Percentiles rank a stretch among this genome's conserved stretches.
Conservation (phyloP, 2,797 vertebrate genomes). For the Allobates femoralis region DNA sequence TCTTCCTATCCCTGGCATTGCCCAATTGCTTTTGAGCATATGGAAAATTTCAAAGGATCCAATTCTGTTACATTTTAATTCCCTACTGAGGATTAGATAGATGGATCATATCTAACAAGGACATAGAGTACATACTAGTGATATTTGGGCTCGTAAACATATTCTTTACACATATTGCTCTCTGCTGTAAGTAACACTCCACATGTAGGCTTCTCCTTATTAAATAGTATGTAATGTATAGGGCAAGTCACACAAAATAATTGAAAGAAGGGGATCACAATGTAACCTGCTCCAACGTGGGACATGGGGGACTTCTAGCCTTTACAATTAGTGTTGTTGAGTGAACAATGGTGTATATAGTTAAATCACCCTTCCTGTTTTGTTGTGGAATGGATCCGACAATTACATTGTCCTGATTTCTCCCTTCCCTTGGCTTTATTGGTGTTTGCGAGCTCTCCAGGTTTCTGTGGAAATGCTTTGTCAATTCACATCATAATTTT, state of each 20-base stretch:
- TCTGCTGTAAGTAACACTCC: background rate
- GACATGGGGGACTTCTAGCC: constrained; percentile 25
- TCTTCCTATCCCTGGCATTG: too few species aligned
- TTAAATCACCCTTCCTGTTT: constrained; percentile 38
- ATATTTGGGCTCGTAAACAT: background rate
- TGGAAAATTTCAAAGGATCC: background rate
- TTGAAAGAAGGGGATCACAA: background rate
- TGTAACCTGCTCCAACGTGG: background rate
- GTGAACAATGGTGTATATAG: constrained; percentile 26
- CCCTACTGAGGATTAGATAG: background rate
- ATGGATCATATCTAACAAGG: background rate
- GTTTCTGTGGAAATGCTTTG: constrained; percentile 54
- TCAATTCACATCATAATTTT: constrained; percentile 60
- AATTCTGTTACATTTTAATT: background rate
- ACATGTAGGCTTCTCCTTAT: background rate
- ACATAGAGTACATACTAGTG: background rate
- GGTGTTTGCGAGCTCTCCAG: constrained; percentile 40
- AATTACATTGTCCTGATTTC: constrained; percentile 47
- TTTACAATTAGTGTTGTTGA: constrained; percentile 36
- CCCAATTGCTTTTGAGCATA: too few species aligned
- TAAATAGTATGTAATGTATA: background rate
- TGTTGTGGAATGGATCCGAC: constrained; percentile 40
- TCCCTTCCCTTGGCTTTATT: constrained; percentile 28
- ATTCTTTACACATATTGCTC: background rate
- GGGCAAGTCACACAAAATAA: constrained; percentile 3